Conservation (phyloP, 1,140 invertebrate species). For the Eubasilissa regina region DNA sequence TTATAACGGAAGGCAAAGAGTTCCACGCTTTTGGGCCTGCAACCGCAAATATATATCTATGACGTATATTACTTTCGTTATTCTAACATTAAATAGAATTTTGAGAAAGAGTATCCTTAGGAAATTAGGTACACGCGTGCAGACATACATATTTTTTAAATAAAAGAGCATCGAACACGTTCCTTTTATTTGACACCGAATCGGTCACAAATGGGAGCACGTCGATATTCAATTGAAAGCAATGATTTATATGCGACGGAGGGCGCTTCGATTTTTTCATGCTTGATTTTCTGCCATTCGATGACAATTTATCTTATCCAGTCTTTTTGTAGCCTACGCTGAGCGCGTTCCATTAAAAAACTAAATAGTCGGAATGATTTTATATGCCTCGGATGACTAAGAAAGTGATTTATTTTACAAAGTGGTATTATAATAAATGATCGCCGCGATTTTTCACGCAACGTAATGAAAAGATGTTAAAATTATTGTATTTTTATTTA, state of each 20-base stretch:
- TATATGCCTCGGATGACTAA: neutral
- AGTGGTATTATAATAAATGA: too few relatives aligned
- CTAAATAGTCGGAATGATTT: neutral
- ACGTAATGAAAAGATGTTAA: neutral
- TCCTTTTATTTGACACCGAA: slow-evolving; percentile 30
- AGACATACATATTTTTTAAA: slow-evolving; percentile 44
- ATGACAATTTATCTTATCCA: slow-evolving; percentile 36
- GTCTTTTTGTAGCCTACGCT: slow-evolving; percentile 10
- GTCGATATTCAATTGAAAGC: slow-evolving; percentile 56
- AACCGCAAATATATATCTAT: too few relatives aligned
- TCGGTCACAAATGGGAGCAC: slow-evolving; percentile 41
- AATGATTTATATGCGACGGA: slow-evolving; percentile 48
- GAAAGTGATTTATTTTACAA: slow-evolving; percentile 36
- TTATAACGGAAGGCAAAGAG: too few relatives aligned
- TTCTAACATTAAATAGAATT: too few relatives aligned
- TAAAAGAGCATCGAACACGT: slow-evolving; percentile 14
- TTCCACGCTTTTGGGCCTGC: too few relatives aligned
- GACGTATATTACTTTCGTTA: too few relatives aligned
- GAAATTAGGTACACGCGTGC: slow-evolving; percentile 34
- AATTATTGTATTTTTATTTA: too few relatives aligned
- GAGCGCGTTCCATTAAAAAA: too few relatives aligned
- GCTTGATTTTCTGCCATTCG: slow-evolving; percentile 41
- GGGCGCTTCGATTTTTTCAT: slow-evolving; percentile 42
- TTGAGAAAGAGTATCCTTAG: too few relatives aligned
- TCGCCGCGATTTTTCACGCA: neutral